Base-by-base conservation (phyloP, 2,888 invertebrate genomes). In the Hymenopus coronatus region DNA sequence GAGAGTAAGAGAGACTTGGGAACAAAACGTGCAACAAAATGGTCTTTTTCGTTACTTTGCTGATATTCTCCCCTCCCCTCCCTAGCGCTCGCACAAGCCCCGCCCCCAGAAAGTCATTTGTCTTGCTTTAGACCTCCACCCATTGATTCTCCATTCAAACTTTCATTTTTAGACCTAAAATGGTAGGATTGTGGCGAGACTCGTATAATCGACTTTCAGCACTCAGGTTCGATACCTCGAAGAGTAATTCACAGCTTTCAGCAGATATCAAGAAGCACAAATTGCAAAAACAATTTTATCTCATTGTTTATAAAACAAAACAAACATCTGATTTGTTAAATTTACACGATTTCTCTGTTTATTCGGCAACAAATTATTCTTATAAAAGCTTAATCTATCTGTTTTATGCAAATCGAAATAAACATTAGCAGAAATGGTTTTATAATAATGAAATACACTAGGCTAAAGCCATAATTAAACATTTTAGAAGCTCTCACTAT, bases 121-220 rank as follows among this genome's bases (percentile, higher is more conserved):
- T 87, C 87, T 87, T 82, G 33, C 86, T 82, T 87, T n/a, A 87
- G 70, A 15, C 54, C 85, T 28, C 83, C 46, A 28, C 54, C 82
- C 87, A 89, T 89, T 89, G 89, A 89, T 89, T 89, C 89, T 87
- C 86, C 86, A 89, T 89, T 89, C 89, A 86, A 46, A 83, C 70
- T 89, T 83, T 83, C 89, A 54, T 83, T 85, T 70, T 20, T 70
- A 82, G 82, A 30, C 82, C 30, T 70, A 87, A 87, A 87, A 87
- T 87, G 87, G 81, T 70, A 82, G 87, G 81, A 87, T 70, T 70
- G 54, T 70, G 54, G 54, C 54, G 12, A 20, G 54, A 20, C 6
- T 70, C 54, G 15, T 70, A 70, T 20, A 70, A 70, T 70, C 54
- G 54, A 70, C 54, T 70, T 70, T 70, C 54, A 25, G 3, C 54